These are phyloP conservation scores for Papilio polytes DNA, from an alignment of 1,140 invertebrate genomes.

Conservation along the genomic window DNA sequence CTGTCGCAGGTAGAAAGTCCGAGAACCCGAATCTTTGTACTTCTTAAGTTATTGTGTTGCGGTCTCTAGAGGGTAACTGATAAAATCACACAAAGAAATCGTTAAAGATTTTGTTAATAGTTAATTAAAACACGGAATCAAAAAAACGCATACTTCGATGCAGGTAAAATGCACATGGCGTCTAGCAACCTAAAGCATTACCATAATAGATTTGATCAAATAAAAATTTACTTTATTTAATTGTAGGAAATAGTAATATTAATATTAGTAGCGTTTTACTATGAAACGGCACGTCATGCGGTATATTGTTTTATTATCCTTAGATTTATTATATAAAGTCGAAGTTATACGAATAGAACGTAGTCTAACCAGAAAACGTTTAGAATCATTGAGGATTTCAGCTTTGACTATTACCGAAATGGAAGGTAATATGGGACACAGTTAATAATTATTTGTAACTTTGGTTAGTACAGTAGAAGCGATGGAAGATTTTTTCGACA, in stretches of 20 bases:
- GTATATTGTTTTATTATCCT: background rate
- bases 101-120: constrained; percentile 26
- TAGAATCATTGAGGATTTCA: too few relatives aligned
- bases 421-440: too few relatives aligned
- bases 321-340: background rate
- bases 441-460: too few relatives aligned
- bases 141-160: constrained; percentile 15
- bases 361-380: too few relatives aligned
- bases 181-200: background rate
- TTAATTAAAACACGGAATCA: constrained; percentile 15
- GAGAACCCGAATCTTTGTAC: constrained; percentile 20
- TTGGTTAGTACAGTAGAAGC: too few relatives aligned
- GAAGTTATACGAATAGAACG: too few relatives aligned
- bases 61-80: constrained; percentile 26
- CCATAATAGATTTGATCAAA: background rate
- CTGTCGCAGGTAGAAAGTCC: constrained; percentile 37
- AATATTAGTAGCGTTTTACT: too few relatives aligned
- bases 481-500: too few relatives aligned
- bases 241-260: background rate
- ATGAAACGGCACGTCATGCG: too few relatives aligned
- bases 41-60: constrained; percentile 26
- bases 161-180: constrained; percentile 10
- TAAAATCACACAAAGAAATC: constrained; percentile 35
- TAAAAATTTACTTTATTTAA: background rate
- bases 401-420: too few relatives aligned